These are phyloP conservation scores for Psix sp. DNA, from an alignment of 1,140 invertebrate species.

Conservation along the genomic window DNA sequence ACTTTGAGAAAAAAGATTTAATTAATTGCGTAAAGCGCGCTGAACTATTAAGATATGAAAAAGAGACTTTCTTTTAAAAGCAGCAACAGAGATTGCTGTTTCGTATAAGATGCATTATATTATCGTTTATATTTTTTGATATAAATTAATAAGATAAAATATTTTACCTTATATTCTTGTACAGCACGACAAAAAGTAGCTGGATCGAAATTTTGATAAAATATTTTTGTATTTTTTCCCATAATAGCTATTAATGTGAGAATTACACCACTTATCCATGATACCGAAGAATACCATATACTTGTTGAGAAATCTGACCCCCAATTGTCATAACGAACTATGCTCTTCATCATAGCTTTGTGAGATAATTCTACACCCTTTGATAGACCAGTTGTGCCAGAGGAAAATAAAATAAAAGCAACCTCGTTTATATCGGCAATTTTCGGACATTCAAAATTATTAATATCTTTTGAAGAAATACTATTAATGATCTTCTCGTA, in stretches of 20 bases:
- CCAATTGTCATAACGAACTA: constrained; percentile 2
- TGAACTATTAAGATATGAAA: too few species aligned
- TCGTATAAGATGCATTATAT: too few species aligned
- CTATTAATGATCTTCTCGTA: constrained; percentile 44
- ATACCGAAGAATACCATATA: constrained; percentile 57
- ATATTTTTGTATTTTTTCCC: constrained; percentile 70
- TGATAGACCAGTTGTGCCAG: constrained; percentile 65
- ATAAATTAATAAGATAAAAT: not conserved
- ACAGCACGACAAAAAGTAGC: constrained; percentile 75
- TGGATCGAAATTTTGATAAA: constrained; percentile 77
- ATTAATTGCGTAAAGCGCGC: too few species aligned
- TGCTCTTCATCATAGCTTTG: constrained; percentile 10
- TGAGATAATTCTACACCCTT: constrained; percentile 65
- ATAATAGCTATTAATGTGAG: constrained; percentile 58
- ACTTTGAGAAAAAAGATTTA: too few species aligned
- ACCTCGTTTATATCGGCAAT: constrained; percentile 55
- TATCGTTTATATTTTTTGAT: not conserved
- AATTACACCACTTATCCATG: constrained; percentile 57
- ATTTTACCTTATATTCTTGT: constrained; percentile 68
- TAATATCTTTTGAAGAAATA: constrained; percentile 10
- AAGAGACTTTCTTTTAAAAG: too few species aligned
- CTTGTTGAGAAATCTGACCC: constrained; percentile 22
- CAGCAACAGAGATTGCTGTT: too few species aligned
- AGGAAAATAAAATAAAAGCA: constrained; percentile 64
- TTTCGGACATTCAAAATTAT: constrained; percentile 52